phyloP scores from a whole-genome alignment of 2,113 vertebrate genomes.

The Phaethon lepturus region DNA sequence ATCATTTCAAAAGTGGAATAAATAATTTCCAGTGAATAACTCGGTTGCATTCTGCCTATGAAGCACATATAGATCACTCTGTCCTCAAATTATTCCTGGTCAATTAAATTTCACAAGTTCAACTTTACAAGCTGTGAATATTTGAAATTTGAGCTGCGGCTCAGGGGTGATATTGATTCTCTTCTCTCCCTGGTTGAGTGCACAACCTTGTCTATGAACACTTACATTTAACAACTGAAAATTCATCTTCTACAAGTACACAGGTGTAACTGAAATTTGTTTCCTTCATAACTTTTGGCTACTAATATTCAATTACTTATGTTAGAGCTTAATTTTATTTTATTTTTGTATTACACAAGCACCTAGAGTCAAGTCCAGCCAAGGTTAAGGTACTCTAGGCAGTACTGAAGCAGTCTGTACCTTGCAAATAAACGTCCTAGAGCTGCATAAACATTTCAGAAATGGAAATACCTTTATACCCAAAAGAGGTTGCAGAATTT shows the following conservation, averaged over 20 bases:
- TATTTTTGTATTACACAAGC: not conserved
- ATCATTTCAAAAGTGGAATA: constrained; percentile 43
- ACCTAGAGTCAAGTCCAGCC: not conserved
- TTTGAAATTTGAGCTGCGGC: constrained; percentile 51
- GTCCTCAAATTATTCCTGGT: constrained; percentile 48
- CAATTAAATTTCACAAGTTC: constrained; percentile 63
- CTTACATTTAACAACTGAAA: constrained; percentile 36
- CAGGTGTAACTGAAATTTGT: constrained; percentile 27
- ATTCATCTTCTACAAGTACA: constrained; percentile 33
- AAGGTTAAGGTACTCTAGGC: not conserved
- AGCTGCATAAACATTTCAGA: not conserved
- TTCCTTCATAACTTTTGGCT: constrained; percentile 22
- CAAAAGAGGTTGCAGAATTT: not conserved
- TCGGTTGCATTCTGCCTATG: not conserved
- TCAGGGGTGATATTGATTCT: constrained; percentile 38
- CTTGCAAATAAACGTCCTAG: not conserved
- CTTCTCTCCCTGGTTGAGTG: constrained; percentile 8
- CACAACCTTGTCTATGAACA: constrained; percentile 25
- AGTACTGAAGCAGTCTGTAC: not conserved
- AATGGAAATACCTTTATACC: not conserved
- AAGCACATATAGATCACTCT: constrained; percentile 11
- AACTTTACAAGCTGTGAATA: constrained; percentile 55
- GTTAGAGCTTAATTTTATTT: constrained; percentile 1
- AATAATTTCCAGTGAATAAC: constrained; percentile 40
- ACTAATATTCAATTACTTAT: constrained; percentile 50